Evolutionary conservation across 2,888 invertebrate genomes (phyloP).

Genomic region (Rutpela maculata): DNA sequence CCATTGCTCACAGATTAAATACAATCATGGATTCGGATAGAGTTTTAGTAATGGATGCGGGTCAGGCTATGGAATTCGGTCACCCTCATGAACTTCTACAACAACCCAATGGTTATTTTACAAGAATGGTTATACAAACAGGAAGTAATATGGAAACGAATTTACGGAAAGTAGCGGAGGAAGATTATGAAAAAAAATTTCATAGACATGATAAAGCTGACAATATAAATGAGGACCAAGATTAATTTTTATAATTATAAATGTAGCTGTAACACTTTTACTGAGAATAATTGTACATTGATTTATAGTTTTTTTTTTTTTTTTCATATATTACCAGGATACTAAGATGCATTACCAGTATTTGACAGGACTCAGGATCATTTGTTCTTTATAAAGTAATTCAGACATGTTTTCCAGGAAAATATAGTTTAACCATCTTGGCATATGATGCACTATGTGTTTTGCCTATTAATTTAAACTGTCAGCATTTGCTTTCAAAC

Average conservation of each 20-base stretch:
- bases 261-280: neutral
- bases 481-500: no score
- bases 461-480: no score
- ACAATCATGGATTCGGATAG: slow-evolving; percentile 91
- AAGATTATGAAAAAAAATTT: slow-evolving; percentile 58
- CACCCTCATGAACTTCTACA: slow-evolving; percentile 73
- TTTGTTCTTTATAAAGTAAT: no score
- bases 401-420: no score
- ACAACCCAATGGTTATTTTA: slow-evolving; percentile 66
- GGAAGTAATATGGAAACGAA: slow-evolving; percentile 65
- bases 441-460: no score
- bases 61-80: slow-evolving; percentile 76
- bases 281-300: no score
- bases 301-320: no score
- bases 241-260: neutral
- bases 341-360: no score
- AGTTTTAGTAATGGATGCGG: slow-evolving; percentile 79
- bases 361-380: no score
- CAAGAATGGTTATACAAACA: slow-evolving; percentile 70
- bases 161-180: slow-evolving; percentile 61
- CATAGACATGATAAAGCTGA: neutral
- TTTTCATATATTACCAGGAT: no score
- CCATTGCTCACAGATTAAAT: slow-evolving; percentile 88
- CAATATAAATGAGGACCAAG: neutral
- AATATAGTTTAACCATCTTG: no score